Conservation (phyloP, 1,140 invertebrate genomes). For the Drosophila parabipectinata region DNA sequence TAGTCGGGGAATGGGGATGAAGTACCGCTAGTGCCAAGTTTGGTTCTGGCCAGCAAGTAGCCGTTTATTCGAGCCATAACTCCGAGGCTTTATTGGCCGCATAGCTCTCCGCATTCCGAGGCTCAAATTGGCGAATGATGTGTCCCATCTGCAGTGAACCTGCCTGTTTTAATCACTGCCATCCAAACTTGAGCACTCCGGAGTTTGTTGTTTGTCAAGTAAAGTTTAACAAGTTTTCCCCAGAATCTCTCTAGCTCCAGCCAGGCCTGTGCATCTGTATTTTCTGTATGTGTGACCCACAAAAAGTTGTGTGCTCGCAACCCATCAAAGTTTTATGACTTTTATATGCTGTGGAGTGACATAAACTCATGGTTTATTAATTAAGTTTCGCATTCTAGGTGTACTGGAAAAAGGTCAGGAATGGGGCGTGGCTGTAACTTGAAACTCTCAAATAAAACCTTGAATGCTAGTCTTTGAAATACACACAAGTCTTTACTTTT, state of each 20-base stretch:
- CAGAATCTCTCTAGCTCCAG: background rate
- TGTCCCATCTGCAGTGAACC: conserved; percentile 25
- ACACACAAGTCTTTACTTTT: background rate
- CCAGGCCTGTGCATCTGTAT: conserved; percentile 8
- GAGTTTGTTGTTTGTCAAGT: conserved; percentile 37
- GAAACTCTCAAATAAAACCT: background rate
- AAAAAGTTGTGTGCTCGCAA: conserved; percentile 37
- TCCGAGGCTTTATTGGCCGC: conserved; percentile 33
- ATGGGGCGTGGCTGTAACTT: background rate
- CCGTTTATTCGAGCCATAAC: conserved; percentile 13
- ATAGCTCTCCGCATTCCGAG: conserved; percentile 26
- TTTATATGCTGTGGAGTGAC: conserved; percentile 52
- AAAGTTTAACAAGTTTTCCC: conserved; percentile 44
- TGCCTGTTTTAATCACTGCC: conserved; percentile 33
- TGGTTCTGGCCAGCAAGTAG: conserved; percentile 18
- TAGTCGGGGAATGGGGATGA: conserved; percentile 26
- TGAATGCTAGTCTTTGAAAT: too few species aligned
- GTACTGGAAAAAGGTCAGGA: conserved; percentile 8
- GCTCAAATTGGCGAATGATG: conserved; percentile 38
- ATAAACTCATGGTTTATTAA: conserved; percentile 62
- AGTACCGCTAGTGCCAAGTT: conserved; percentile 35
- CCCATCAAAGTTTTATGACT: conserved; percentile 59
- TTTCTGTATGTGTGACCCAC: conserved; percentile 24
- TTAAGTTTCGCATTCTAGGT: conserved; percentile 52
- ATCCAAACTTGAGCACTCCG: conserved; percentile 18